A percentile compares a stretch with the other conserved stretches of the same genome.
phyloP scores from a whole-genome alignment of 2,888 invertebrate species.

The Hypomecis punctinalis region DNA sequence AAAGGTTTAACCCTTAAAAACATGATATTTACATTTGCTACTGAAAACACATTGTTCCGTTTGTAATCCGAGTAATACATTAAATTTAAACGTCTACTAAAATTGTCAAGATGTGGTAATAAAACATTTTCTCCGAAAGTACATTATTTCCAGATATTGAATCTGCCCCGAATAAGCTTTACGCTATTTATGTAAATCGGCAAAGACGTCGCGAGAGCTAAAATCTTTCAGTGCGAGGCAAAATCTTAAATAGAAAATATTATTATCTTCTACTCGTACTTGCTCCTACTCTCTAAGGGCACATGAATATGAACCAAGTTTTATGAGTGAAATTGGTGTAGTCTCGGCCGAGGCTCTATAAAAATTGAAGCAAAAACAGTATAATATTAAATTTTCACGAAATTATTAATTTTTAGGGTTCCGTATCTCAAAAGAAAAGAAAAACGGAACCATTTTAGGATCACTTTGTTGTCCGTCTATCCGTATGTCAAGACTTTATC shows the following conservation, averaged over 20 bases:
- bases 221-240: conserved; percentile 26
- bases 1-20: no score
- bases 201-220: conserved; percentile 24
- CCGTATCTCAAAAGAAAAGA: no score
- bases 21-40: no score
- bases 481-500: no score
- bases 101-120: background rate
- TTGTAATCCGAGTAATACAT: no score
- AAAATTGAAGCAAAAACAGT: conserved; percentile 3
- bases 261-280: conserved; percentile 16
- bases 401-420: no score
- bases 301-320: conserved; percentile 25
- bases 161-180: conserved; percentile 32
- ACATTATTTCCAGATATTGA: conserved; percentile 33
- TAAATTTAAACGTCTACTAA: no score
- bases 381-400: background rate
- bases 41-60: no score
- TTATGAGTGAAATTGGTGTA: conserved; percentile 21
- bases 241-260: conserved; percentile 32
- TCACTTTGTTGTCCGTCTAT: no score
- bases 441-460: no score
- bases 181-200: conserved; percentile 38
- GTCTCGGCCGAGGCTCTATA: conserved; percentile 2
- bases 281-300: conserved; percentile 7
- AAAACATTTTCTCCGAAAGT: conserved; percentile 7